phyloP scores from a whole-genome alignment of 2,113 vertebrate genomes.

The Parus major region DNA sequence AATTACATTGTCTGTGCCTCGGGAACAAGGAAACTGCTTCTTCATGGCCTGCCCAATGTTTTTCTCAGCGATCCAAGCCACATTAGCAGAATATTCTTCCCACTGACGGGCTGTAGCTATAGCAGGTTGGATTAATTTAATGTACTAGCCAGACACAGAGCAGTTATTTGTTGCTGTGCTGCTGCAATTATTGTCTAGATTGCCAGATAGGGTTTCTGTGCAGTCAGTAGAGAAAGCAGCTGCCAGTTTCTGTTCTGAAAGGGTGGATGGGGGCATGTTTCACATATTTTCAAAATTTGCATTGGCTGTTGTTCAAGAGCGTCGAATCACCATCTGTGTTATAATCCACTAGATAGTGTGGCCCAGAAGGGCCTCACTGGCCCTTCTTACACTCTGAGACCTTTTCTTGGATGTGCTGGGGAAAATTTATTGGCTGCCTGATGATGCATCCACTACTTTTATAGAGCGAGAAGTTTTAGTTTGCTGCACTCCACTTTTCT shows the following conservation, averaged over 20 bases:
- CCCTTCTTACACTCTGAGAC: not conserved
- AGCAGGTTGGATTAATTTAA: constrained; percentile 66
- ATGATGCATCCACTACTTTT: not conserved
- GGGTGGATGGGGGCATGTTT: constrained; percentile 47
- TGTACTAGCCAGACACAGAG: constrained; percentile 50
- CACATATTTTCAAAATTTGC: constrained; percentile 57
- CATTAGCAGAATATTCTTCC: constrained; percentile 53
- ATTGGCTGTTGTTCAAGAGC: constrained; percentile 44
- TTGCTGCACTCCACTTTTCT: not conserved
- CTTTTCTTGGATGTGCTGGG: not conserved
- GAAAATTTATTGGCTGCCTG: not conserved
- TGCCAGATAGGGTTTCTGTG: constrained; percentile 51
- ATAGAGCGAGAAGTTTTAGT: not conserved
- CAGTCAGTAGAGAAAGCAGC: constrained; percentile 38
- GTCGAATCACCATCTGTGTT: constrained; percentile 42
- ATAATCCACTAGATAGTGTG: constrained; percentile 27
- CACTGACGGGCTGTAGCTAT: not conserved
- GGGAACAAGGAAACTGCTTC: constrained; percentile 39
- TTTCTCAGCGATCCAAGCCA: constrained; percentile 26
- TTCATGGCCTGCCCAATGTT: constrained; percentile 38
- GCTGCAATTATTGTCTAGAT: constrained; percentile 56
- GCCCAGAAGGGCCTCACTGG: constrained; percentile 50
- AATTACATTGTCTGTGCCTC: constrained; percentile 54
- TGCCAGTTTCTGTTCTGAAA: constrained; percentile 58
- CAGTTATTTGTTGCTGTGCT: constrained; percentile 47